Conservation (phyloP, 2,113 vertebrate species). For the sheep (Ovis aries) region DNA sequence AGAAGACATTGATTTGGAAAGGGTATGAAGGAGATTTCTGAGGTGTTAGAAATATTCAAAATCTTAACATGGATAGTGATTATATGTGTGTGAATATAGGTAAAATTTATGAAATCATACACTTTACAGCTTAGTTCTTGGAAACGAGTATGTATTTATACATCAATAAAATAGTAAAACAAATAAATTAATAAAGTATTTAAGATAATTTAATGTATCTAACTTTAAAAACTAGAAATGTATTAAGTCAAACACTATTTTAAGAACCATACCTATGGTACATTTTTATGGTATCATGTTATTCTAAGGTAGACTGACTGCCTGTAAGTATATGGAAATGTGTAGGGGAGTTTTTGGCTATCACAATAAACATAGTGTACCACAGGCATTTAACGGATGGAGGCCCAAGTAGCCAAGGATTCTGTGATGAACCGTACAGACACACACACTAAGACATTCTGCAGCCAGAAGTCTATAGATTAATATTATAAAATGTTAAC, state of each 20-base stretch:
- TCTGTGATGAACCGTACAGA: neutral
- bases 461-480: neutral
- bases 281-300: neutral
- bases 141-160: neutral
- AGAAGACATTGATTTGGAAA: neutral
- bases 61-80: neutral
- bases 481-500: neutral
- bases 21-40: neutral
- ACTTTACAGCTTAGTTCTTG: neutral
- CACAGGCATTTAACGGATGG: neutral
- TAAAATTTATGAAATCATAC: neutral
- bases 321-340: neutral
- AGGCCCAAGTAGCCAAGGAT: neutral
- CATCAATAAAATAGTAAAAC: neutral
- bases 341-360: neutral
- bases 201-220: neutral
- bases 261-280: neutral
- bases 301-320: neutral
- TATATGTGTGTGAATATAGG: neutral
- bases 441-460: neutral
- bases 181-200: neutral
- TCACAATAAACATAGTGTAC: neutral
- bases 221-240: neutral
- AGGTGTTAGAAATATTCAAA: neutral
- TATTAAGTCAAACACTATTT: neutral